Conservation (phyloP, 1,140 invertebrate genomes). For the Drosophila leontia region DNA sequence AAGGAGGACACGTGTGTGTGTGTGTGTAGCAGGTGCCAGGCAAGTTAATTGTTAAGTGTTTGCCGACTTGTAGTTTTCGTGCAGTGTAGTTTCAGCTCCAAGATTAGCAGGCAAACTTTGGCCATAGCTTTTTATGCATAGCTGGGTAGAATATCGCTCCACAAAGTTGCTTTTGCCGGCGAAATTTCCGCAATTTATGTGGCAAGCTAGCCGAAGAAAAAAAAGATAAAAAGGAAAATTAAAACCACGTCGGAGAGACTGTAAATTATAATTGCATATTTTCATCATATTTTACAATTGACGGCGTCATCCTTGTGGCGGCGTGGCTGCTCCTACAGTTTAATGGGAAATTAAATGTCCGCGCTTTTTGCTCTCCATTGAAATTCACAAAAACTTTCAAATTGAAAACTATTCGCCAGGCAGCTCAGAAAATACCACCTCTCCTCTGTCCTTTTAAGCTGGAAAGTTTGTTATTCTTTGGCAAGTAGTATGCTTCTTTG, state of each 20-base stretch:
- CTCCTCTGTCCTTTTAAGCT: not conserved
- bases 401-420: constrained; percentile 49
- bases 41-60: constrained; percentile 82
- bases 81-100: constrained; percentile 37
- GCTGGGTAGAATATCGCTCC: constrained; percentile 33
- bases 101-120: constrained; percentile 78
- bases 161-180: constrained; percentile 63
- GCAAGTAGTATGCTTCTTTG: not conserved
- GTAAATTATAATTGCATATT: constrained; percentile 84
- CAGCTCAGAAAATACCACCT: not conserved
- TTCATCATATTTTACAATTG: constrained; percentile 83
- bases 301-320: constrained; percentile 61
- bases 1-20: constrained; percentile 18
- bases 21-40: constrained; percentile 57
- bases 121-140: constrained; percentile 58
- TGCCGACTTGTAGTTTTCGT: constrained; percentile 58
- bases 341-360: constrained; percentile 73
- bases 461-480: not conserved
- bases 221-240: constrained; percentile 25
- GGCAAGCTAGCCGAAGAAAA: constrained; percentile 46
- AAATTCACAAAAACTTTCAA: constrained; percentile 64
- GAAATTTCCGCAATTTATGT: constrained; percentile 70
- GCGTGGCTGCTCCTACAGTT: constrained; percentile 27
- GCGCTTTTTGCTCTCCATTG: constrained; percentile 58
- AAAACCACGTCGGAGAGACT: constrained; percentile 50